Percentiles rank a stretch among this genome's conserved stretches.
phyloP scores from a whole-genome alignment of 2,797 vertebrate genomes.

The Tapirus indicus region DNA sequence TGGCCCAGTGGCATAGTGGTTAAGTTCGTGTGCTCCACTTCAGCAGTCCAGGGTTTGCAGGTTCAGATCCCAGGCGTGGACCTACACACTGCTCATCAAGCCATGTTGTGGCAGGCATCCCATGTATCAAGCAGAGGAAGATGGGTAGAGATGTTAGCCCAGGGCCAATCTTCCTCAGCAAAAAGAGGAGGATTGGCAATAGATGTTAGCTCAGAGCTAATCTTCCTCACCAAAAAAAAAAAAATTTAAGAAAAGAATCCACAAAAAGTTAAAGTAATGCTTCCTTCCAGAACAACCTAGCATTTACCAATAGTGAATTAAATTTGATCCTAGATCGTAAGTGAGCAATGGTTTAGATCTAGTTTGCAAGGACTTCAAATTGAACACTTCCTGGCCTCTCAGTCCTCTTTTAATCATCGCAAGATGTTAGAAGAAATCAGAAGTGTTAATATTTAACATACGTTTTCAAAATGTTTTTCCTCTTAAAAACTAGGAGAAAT shows the following conservation, averaged over 20 bases:
- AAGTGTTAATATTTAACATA: neutral
- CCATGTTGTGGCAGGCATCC: too few relatives aligned
- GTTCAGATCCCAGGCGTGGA: too few relatives aligned
- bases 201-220: too few relatives aligned
- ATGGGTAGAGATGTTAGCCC: too few relatives aligned
- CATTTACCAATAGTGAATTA: neutral
- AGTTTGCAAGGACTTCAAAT: neutral
- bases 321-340: neutral
- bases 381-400: neutral
- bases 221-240: too few relatives aligned
- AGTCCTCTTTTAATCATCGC: neutral
- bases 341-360: neutral
- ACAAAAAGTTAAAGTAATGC: neutral
- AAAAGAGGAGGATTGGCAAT: too few relatives aligned
- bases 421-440: neutral
- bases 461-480: conserved; percentile 9
- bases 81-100: too few relatives aligned
- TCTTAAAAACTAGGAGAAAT: conserved; percentile 20
- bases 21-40: too few relatives aligned
- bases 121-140: too few relatives aligned
- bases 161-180: too few relatives aligned
- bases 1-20: too few relatives aligned
- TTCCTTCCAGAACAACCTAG: neutral
- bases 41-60: too few relatives aligned
- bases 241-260: neutral